Evolutionary conservation across 2,113 vertebrate species (phyloP).

Genomic region (Periophthalmus modestus): DNA sequence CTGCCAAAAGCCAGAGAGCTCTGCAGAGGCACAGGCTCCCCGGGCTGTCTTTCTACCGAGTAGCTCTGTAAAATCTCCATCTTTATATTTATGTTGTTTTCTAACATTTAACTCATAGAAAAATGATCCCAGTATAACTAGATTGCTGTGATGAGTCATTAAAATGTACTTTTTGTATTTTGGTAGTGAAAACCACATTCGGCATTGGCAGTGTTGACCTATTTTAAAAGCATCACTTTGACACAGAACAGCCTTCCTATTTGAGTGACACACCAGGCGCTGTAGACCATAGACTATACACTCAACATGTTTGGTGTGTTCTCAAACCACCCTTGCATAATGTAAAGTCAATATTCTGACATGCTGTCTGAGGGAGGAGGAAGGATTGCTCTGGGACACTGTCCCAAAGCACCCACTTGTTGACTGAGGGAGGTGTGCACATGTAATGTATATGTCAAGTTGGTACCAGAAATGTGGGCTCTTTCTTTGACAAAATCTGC

Average conservation of each 20-base stretch:
- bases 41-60: constrained; percentile 48
- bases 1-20: constrained; percentile 64
- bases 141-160: constrained; percentile 28
- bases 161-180: constrained; percentile 11
- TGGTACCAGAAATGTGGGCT: constrained; percentile 14
- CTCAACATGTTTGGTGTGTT: constrained; percentile 11
- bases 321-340: constrained; percentile 29
- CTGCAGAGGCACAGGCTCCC: constrained; percentile 43
- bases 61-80: constrained; percentile 55
- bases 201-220: constrained; percentile 12
- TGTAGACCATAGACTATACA: constrained; percentile 13
- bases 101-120: constrained; percentile 66
- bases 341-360: constrained; percentile 25
- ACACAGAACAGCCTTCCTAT: constrained; percentile 9
- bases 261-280: constrained; percentile 4
- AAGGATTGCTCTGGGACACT: constrained; percentile 43
- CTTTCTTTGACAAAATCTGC: constrained; percentile 11
- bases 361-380: constrained; percentile 26
- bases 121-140: constrained; percentile 45
- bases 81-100: constrained; percentile 71
- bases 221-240: constrained; percentile 1
- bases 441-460: constrained; percentile 20
- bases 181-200: constrained; percentile 28
- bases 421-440: constrained; percentile 35
- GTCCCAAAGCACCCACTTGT: constrained; percentile 28